Percentiles rank a stretch among this genome's conserved stretches.
Conservation (phyloP, 92 coral and sea anemone genomes). For the Desmophyllum pertusum region DNA sequence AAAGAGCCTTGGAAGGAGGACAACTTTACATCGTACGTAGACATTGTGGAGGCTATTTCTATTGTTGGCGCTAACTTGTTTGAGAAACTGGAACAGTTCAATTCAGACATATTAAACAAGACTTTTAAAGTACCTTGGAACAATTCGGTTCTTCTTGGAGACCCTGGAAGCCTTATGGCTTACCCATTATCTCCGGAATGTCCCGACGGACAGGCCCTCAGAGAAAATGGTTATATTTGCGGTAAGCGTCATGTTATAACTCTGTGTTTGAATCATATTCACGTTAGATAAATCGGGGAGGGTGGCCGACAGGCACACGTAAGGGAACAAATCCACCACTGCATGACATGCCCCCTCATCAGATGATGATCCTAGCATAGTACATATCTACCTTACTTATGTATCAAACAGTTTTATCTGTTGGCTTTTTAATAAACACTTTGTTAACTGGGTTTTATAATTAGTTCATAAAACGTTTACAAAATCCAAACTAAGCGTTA, state of each 20-base stretch:
- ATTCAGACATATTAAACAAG: conserved; percentile 16
- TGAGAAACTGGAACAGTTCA: conserved; percentile 16
- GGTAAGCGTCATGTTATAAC: background rate
- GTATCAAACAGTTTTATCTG: no score
- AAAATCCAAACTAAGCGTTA: background rate
- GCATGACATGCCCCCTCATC: no score
- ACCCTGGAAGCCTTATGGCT: conserved; percentile 8
- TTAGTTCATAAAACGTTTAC: background rate
- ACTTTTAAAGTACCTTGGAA: conserved; percentile 22
- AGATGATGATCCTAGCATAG: no score
- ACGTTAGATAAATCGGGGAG: no score
- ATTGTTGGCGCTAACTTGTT: background rate
- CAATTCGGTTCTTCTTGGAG: background rate
- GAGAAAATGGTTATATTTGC: conserved; percentile 4
- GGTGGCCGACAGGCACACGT: no score
- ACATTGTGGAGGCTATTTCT: conserved; percentile 1
- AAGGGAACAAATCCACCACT: no score
- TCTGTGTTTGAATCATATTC: background rate
- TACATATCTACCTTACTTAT: no score
- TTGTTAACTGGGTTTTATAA: no score
- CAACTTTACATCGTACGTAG: background rate
- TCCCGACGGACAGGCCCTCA: conserved; percentile 14
- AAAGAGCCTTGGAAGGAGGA: background rate
- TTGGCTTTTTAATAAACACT: no score
- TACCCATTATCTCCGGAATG: conserved; percentile 24